Evolutionary conservation across 2,888 invertebrate species (phyloP).

Genomic region (Thecophora atra): DNA sequence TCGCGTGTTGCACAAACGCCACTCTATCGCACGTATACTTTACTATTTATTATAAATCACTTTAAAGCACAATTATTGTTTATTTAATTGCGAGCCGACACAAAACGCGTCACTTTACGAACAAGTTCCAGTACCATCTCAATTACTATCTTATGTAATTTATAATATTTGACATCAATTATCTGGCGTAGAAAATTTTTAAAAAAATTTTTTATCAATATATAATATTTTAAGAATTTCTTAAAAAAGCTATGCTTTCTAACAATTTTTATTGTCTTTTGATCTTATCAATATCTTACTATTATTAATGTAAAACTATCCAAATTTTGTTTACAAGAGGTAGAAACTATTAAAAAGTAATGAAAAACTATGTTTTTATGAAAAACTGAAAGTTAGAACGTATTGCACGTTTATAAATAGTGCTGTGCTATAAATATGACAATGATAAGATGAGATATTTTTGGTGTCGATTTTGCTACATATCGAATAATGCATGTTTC

Average conservation of each 20-base stretch:
- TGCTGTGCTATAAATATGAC: neutral
- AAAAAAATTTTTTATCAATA: no score
- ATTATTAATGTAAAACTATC: neutral
- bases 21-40: no score
- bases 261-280: neutral
- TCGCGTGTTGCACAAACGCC: no score
- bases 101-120: no score
- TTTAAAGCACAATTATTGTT: no score
- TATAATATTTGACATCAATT: neutral
- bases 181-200: no score
- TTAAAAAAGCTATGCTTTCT: neutral
- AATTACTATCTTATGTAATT: neutral
- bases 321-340: neutral
- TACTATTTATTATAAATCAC: no score
- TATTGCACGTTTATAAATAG: neutral
- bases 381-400: neutral
- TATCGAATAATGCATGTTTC: neutral
- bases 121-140: no score
- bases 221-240: neutral
- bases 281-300: neutral
- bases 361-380: neutral
- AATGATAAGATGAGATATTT: neutral
- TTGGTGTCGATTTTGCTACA: neutral
- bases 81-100: no score
- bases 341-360: no score